A percentile compares a stretch with the other conserved stretches of the same genome.
Conservation (phyloP, 2,113 vertebrate genomes). For the Pelecanoides urinatrix region DNA sequence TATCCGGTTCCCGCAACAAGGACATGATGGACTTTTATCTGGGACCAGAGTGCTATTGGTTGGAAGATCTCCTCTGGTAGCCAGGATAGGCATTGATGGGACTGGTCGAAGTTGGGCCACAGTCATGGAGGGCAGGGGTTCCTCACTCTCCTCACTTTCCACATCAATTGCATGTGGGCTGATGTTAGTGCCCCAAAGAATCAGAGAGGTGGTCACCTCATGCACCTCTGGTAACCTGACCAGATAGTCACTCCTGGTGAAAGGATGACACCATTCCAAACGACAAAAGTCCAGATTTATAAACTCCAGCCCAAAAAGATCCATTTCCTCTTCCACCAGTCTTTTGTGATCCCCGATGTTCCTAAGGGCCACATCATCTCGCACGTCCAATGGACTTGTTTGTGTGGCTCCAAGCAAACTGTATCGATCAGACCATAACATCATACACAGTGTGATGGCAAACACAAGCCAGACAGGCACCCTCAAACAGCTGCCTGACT, state of each 20-base stretch:
- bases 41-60: not conserved
- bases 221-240: not conserved
- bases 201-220: not conserved
- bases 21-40: not conserved
- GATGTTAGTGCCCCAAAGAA: not conserved
- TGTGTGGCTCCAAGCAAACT: not conserved
- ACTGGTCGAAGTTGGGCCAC: not conserved
- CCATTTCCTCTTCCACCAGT: not conserved
- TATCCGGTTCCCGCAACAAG: not conserved
- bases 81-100: not conserved
- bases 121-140: not conserved
- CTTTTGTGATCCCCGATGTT: not conserved
- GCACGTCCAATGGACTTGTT: not conserved
- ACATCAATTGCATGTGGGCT: not conserved
- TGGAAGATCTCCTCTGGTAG: not conserved
- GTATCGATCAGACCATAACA: not conserved
- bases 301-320: not conserved
- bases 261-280: not conserved
- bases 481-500: not conserved
- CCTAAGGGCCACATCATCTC: not conserved
- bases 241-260: not conserved
- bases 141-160: not conserved
- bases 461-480: not conserved
- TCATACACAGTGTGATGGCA: not conserved
- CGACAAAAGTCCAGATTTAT: not conserved